Evolutionary conservation across 2,888 invertebrate species (phyloP), one percentile per base, ranked within the genome.

Genomic region (Cephus pulcher): DNA sequence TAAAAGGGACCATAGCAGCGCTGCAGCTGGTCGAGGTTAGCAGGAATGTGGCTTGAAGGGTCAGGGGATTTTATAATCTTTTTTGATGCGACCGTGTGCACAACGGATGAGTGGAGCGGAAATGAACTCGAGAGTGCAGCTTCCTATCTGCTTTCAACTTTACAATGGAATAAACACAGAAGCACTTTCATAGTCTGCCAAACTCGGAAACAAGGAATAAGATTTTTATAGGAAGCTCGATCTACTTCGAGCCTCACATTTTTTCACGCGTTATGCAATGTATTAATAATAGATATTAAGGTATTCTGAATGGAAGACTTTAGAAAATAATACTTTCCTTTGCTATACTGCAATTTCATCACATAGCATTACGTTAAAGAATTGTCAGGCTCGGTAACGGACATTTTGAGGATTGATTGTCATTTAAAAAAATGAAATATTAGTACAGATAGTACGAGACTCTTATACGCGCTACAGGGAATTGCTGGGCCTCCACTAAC

Each of bases 91-190:
- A 84, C 86, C 84, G 84, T 81, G 81, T 80, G 76, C 69, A 74
- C 34, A 73, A 77, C 74, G 69, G 75, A 84, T 80, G 83, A 84
- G 84, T 83, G 81, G 80, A 82, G 82, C 86, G 85, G 86, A 89
- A 89, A 89, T 88, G 87, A 89, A 88, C 86, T 87, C 85, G 85
- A 84, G 84, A 87, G 87, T 84, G 85, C 84, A 84, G 85, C 82
- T 86, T 87, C 86, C 85, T 85, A 86, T 88, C 81, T 82, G 84
- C 84, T 84, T 85, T 85, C 83, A 87, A 80, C 75, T 78, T 82
- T 81, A 81, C 81, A 83, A 86, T 87, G 86, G 81, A 86, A 88
- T 86, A 86, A 86, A 85, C 85, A 86, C 78, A 82, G 83, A 82
- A 86, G 84, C 82, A 83, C 84, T 84, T 86, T 86, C 85, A 81